Base-by-base conservation (phyloP, 2,797 vertebrate species). In the Crossoptilon crossoptilon region DNA sequence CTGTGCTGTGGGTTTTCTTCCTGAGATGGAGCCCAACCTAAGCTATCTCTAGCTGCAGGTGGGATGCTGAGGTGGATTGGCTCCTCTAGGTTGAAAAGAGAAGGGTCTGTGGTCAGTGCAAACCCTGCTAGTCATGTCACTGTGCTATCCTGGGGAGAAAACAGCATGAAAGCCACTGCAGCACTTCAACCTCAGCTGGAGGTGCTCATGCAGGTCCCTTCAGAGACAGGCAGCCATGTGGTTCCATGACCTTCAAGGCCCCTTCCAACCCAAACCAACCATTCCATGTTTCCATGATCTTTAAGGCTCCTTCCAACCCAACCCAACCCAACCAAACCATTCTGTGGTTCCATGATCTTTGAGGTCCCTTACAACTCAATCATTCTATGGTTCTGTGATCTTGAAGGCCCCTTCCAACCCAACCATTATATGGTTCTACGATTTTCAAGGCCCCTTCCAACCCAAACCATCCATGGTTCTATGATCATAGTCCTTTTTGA, bases 91-190 rank as follows among this genome's bases (percentile, higher is more conserved):
- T 60, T 60, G 39, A 35, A 70, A 81, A 37, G 64, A 16, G 73
- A 53, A 60, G 39, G 39, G 15, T 55, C 18, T 11, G 56, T 5
- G 21, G 41, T 31, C n/a, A n/a, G 51, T 44, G 23, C 26, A 37
- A 67, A 33, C 39, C 17, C 43, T 6, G 2, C 15, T 26, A 10
- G n/a, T 66, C 35, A 11, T 17, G 2, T 56, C 2, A 0, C 31
- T 14, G 0, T 11, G 80, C 55, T 74, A 18, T 29, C 5, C 2
- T 49, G 62, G 29, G 49, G 72, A 70, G 39, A 74, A 43, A 73
- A 49, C 21, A 66, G 41, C 67, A n/a, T 14, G 9, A 60, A 81
- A 87, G 6, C 2, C 74, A 43, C 43, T 59, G 56, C 84, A 76
- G 15, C 12, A 73, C 56, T 73, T n/a, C 66, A 19, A 74, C 21